phyloP scores from a whole-genome alignment of 2,888 invertebrate species.

The Xylota segnis region DNA sequence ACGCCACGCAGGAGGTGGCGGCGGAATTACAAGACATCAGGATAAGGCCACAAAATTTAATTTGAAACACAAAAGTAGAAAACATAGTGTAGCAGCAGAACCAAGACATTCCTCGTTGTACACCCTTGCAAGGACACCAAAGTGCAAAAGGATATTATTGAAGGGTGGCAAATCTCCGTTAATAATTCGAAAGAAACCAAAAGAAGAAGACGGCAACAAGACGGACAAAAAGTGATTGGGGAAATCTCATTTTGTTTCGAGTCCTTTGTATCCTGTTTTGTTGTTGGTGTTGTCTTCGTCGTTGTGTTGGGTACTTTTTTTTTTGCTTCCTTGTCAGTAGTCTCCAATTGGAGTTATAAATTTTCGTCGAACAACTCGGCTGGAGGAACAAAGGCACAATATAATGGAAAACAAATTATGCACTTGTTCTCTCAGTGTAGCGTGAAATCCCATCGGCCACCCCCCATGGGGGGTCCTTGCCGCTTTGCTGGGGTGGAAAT shows the following conservation, averaged over 20 bases:
- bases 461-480: not conserved
- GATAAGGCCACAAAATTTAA: conserved; percentile 74
- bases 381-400: conserved; percentile 27
- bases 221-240: conserved; percentile 45
- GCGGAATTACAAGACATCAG: conserved; percentile 47
- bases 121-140: conserved; percentile 37
- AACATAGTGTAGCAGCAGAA: conserved; percentile 19
- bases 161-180: conserved; percentile 76
- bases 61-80: conserved; percentile 64
- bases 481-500: conserved; percentile 65
- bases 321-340: conserved; percentile 55
- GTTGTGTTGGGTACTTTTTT: not conserved
- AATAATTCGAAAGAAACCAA: conserved; percentile 69
- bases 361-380: conserved; percentile 62
- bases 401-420: conserved; percentile 77
- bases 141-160: conserved; percentile 70
- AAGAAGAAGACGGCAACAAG: conserved; percentile 49
- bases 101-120: not conserved
- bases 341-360: conserved; percentile 73
- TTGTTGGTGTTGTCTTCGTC: conserved; percentile 1
- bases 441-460: conserved; percentile 69
- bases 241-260: conserved; percentile 72
- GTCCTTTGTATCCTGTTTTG: conserved; percentile 55
- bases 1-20: conserved; percentile 32
- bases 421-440: conserved; percentile 74